phyloP scores from a whole-genome alignment of 2,888 invertebrate species.

The Ochropleura leucogaster region DNA sequence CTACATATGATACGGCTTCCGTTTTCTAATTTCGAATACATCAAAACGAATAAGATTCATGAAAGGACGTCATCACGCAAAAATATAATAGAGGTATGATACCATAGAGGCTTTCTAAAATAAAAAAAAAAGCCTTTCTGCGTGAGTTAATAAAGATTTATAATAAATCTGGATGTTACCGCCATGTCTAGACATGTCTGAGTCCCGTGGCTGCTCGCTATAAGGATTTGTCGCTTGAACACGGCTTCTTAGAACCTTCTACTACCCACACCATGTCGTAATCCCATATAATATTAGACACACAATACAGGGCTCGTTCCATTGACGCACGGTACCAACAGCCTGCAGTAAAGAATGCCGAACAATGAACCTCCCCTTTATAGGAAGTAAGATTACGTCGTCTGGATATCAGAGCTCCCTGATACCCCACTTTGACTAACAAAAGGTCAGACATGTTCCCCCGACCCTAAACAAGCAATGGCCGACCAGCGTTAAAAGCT shows the following conservation, averaged over 20 bases:
- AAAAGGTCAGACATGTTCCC: conserved; percentile 46
- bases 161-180: conserved; percentile 61
- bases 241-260: conserved; percentile 69
- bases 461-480: conserved; percentile 42
- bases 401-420: conserved; percentile 40
- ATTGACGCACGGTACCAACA: conserved; percentile 22
- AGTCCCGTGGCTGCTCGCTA: conserved; percentile 63
- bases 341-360: conserved; percentile 42
- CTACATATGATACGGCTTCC: conserved; percentile 4
- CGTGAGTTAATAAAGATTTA: conserved; percentile 59
- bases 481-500: conserved; percentile 46
- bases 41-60: conserved; percentile 1
- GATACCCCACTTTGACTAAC: conserved; percentile 35
- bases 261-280: conserved; percentile 46
- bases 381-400: conserved; percentile 41
- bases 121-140: conserved; percentile 42
- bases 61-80: neutral
- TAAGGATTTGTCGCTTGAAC: conserved; percentile 77
- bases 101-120: conserved; percentile 14
- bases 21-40: conserved; percentile 8
- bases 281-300: conserved; percentile 54
- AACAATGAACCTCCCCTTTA: conserved; percentile 46
- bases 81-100: conserved; percentile 21
- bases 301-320: conserved; percentile 41
- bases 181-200: conserved; percentile 75